These are phyloP conservation scores for Actenoides lindsayi DNA, from an alignment of 2,113 vertebrate species.

Conservation along the genomic window DNA sequence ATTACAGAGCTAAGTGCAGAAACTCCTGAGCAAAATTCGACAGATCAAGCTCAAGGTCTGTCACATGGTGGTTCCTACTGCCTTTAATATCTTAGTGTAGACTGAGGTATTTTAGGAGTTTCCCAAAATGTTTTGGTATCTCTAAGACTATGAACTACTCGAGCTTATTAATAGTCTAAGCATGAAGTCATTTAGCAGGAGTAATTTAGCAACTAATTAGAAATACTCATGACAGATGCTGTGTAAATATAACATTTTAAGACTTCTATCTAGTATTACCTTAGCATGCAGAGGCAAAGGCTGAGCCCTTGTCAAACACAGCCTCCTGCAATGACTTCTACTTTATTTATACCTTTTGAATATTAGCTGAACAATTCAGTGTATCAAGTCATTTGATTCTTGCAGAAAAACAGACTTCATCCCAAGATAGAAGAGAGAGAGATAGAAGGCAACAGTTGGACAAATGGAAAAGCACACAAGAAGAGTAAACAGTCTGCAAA, in stretches of 20 bases:
- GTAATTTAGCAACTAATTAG: neutral
- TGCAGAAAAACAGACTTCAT: neutral
- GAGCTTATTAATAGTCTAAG: neutral
- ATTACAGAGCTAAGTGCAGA: neutral
- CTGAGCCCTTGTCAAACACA: neutral
- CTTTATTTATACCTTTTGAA: neutral
- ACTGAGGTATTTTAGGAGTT: neutral
- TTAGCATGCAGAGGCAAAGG: neutral
- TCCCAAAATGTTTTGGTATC: neutral
- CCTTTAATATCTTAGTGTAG: neutral
- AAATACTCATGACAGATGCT: neutral
- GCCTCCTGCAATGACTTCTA: neutral
- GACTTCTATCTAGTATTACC: neutral
- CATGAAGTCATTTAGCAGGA: neutral
- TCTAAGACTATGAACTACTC: neutral
- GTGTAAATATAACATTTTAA: neutral
- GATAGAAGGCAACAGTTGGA: neutral
- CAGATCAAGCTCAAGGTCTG: neutral
- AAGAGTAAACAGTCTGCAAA: neutral
- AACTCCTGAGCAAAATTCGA: neutral
- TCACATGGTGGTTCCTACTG: neutral
- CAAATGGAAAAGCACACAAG: neutral
- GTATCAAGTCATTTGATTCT: neutral
- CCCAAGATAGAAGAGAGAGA: neutral
- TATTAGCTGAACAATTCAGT: neutral